phyloP scores from a whole-genome alignment of 1,140 invertebrate species.

The Lepidurus apus region DNA sequence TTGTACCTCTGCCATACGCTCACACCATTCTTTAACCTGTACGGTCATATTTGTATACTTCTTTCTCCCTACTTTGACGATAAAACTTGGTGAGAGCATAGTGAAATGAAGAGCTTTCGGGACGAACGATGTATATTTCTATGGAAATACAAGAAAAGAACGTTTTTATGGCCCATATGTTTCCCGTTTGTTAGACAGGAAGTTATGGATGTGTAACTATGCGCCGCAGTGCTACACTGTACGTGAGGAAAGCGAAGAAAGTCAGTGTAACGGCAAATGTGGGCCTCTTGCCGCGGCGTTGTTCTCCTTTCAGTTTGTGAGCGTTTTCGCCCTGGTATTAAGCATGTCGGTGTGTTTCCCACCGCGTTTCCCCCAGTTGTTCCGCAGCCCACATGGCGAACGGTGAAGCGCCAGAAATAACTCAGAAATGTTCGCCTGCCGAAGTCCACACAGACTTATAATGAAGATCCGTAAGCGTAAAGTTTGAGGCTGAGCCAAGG shows the following conservation, averaged over 20 bases:
- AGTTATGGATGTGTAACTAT: not conserved
- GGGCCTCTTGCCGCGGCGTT: not conserved
- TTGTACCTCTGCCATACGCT: not conserved
- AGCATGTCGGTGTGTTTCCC: not conserved
- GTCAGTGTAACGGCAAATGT: not conserved
- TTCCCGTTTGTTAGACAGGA: not conserved
- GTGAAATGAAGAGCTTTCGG: too few species aligned
- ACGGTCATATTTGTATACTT: too few species aligned
- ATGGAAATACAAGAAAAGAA: too few species aligned
- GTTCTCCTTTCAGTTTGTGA: not conserved
- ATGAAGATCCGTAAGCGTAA: constrained; percentile 18
- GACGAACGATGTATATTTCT: too few species aligned
- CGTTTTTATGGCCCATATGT: not conserved
- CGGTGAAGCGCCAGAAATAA: constrained; percentile 8
- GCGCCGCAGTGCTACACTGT: not conserved
- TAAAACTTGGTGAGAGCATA: too few species aligned
- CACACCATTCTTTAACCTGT: not conserved
- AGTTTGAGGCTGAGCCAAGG: not conserved
- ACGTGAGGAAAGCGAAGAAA: not conserved
- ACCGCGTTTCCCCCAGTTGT: not conserved
- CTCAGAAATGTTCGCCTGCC: not conserved
- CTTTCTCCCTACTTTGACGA: too few species aligned
- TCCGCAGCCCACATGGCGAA: constrained; percentile 16
- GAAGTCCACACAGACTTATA: not conserved
- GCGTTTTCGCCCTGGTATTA: not conserved